A percentile compares a stretch with the other conserved stretches of the same genome.
phyloP scores from a whole-genome alignment of 2,888 invertebrate genomes.

The Prostheceraeus crozeri region DNA sequence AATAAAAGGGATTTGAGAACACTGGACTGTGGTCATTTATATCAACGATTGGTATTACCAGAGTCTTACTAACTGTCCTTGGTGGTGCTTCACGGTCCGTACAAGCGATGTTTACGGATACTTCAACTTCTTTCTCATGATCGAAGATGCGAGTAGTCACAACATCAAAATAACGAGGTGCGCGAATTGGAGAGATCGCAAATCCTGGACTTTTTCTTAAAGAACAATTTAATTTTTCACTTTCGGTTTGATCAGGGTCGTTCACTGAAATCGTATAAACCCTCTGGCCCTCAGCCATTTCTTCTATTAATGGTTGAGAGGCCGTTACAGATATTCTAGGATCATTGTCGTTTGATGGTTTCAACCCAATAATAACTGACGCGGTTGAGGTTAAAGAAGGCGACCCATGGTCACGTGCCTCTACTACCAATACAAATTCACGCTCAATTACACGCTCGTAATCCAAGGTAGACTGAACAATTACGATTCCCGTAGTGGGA shows the following conservation, averaged over 20 bases:
- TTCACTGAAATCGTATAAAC: too few species aligned
- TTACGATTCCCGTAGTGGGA: conserved; percentile 15
- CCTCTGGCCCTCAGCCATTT: too few species aligned
- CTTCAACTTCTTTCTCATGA: conserved; percentile 9
- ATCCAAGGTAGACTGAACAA: background rate
- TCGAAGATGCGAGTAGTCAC: conserved; percentile 31
- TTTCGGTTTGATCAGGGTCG: too few species aligned
- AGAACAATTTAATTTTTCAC: too few species aligned
- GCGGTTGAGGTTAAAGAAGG: conserved; percentile 16
- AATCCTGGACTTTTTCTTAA: too few species aligned
- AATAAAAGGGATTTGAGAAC: conserved; percentile 20
- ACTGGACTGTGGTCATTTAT: conserved; percentile 33
- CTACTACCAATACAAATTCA: conserved; percentile 1
- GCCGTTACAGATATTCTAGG: too few species aligned
- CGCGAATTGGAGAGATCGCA: too few species aligned
- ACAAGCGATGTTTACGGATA: conserved; percentile 27
- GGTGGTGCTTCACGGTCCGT: conserved; percentile 31
- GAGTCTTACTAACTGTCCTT: conserved; percentile 6
- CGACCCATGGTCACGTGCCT: conserved; percentile 28
- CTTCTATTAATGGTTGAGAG: too few species aligned
- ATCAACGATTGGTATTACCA: conserved; percentile 31
- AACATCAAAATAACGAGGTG: conserved; percentile 24
- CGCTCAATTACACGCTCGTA: conserved; percentile 24
- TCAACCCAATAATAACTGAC: conserved; percentile 11
- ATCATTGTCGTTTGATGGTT: conserved; percentile 23